Base-by-base conservation (phyloP, 2,797 vertebrate genomes). In the Molossus alvarezi region DNA sequence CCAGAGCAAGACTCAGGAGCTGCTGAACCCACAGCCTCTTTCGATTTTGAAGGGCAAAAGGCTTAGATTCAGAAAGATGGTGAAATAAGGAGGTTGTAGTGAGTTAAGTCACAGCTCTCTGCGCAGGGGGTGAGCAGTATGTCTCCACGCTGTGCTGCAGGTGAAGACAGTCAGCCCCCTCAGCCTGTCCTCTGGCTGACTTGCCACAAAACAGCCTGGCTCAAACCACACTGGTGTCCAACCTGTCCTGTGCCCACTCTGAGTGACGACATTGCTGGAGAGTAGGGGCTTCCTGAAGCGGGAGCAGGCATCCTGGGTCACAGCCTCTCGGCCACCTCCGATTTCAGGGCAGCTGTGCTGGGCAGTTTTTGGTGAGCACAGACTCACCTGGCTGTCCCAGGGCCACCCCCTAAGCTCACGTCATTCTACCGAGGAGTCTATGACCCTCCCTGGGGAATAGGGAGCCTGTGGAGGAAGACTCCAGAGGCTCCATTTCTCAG, bases 231-330 rank as follows among this genome's bases (percentile, higher is more conserved):
- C 0, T 3, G 2, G 33, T 33, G n/a, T 29, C 2, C 45, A 53
- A 48, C 60, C 6, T 10, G 1, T 8, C 48, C 53, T 5, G 9
- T 57, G 25, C 3, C 37, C 20, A 1, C 13, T 48, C 71, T 20
- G 64, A 82, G 45, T 4, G 27, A 45, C 17, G 51, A 15, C 4
- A 0, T 62, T 33, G 33, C 14, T 0, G 10, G 33, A 15, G 20
- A 86, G 10, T 2, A 45, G 33, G 21, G 6, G 18, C 64, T 80
- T 10, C n/a, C 37, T 4, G 27, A 29, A 55, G 53, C 58, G 17
- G 8, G 58, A n/a, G 27, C 37, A 27, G 33, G 20, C 0, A 8
- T 6, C 64, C 71, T 0, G 0, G 0, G 0, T 60, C 41, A 21
- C 5, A 4, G 13, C n/a, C 1, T 57, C 6, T 9, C 21, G 3